A percentile compares a stretch with the other conserved stretches of the same genome.
Evolutionary conservation across 2,797 vertebrate species (phyloP).

Genomic region (Gambelia wislizenii): DNA sequence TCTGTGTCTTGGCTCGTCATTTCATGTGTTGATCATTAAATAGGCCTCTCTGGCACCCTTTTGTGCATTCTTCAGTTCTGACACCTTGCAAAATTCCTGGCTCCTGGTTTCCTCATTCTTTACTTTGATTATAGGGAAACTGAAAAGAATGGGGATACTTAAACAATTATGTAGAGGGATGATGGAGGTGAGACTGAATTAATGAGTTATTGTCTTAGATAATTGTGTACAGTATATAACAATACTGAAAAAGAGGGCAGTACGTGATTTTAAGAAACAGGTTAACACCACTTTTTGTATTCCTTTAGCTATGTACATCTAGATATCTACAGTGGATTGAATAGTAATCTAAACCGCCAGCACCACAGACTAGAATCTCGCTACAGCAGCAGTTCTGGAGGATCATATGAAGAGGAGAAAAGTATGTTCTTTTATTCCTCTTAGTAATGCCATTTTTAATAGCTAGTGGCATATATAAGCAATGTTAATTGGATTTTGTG

Average conservation of each 20-base stretch:
- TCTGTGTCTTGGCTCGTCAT: no score
- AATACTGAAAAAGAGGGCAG: background rate
- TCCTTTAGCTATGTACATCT: slow-evolving; percentile 88
- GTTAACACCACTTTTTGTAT: slow-evolving; percentile 42
- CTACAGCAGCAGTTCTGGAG: slow-evolving; percentile 99
- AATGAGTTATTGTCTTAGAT: background rate
- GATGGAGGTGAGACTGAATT: background rate
- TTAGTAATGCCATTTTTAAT: background rate
- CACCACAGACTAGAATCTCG: slow-evolving; percentile 98
- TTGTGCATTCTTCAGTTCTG: no score
- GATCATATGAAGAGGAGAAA: slow-evolving; percentile 99
- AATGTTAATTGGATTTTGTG: background rate
- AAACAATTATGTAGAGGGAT: fast-evolving
- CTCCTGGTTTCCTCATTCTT: no score
- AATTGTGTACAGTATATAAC: background rate
- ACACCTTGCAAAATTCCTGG: no score
- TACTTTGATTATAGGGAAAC: background rate
- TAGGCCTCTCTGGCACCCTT: no score
- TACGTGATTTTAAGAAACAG: background rate
- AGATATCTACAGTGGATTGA: slow-evolving; percentile 94
- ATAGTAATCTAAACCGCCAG: slow-evolving; percentile 94
- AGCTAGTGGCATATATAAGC: background rate
- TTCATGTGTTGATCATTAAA: no score
- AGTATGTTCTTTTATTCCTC: slow-evolving; percentile 79
- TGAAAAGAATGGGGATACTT: background rate